These are phyloP conservation scores for Grantiella picta DNA, from an alignment of 2,113 vertebrate genomes.

Conservation along the genomic window DNA sequence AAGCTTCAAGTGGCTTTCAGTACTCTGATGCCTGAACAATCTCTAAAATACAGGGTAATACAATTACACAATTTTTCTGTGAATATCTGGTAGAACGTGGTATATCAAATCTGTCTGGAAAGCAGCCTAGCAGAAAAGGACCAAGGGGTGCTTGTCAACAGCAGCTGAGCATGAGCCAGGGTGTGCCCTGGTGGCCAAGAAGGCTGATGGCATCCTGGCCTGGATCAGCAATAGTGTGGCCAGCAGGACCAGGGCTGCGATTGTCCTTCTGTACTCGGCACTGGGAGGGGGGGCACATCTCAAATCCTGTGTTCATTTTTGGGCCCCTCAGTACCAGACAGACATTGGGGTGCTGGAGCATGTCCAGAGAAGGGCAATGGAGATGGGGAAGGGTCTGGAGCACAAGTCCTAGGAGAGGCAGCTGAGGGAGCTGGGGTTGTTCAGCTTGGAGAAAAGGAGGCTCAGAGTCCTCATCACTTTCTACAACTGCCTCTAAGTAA, in stretches of 20 bases:
- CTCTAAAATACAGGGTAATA: background rate
- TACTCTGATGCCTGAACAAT: background rate
- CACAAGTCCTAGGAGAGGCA: background rate
- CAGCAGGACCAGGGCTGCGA: background rate
- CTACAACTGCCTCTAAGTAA: background rate
- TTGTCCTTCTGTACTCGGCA: rapidly evolving
- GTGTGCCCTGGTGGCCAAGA: background rate
- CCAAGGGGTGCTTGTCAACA: background rate
- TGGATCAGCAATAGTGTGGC: background rate
- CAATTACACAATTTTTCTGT: background rate
- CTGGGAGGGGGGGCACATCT: rapidly evolving
- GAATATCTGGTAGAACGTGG: background rate
- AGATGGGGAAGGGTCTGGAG: background rate
- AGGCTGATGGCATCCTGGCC: background rate
- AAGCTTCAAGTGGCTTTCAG: background rate
- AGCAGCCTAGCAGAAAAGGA: background rate
- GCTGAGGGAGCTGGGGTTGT: background rate
- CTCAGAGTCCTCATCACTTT: background rate
- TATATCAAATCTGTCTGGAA: background rate
- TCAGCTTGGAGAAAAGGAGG: background rate
- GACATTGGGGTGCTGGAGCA: background rate
- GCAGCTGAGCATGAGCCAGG: background rate
- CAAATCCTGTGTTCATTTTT: background rate
- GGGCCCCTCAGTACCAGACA: background rate
- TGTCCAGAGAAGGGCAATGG: background rate